Conservation (phyloP, 2,113 vertebrate species). For the Podiceps cristatus region DNA sequence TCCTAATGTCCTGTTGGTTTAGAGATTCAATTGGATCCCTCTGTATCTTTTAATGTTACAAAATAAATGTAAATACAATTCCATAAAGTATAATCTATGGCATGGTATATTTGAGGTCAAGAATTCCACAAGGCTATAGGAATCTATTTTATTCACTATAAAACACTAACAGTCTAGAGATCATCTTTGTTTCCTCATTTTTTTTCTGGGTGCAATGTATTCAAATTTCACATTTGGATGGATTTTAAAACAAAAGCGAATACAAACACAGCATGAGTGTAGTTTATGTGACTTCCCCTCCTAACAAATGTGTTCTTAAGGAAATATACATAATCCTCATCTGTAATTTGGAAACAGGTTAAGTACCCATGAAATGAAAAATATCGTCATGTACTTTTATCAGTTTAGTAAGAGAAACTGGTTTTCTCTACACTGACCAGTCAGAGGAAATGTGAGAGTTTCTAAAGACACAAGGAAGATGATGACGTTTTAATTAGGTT, state of each 20-base stretch:
- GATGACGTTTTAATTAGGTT: background rate
- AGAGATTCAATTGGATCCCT: background rate
- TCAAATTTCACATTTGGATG: background rate
- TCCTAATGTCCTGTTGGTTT: background rate
- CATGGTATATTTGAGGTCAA: background rate
- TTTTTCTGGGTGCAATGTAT: background rate
- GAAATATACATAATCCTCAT: background rate
- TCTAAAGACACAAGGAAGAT: background rate
- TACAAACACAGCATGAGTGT: background rate
- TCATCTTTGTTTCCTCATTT: background rate
- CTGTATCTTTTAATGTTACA: background rate
- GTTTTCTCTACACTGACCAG: background rate
- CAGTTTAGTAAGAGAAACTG: background rate
- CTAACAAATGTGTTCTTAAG: background rate
- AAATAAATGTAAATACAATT: background rate
- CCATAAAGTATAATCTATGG: background rate
- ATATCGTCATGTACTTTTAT: background rate
- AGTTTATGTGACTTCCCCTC: background rate
- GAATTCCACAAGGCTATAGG: background rate
- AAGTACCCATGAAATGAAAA: background rate
- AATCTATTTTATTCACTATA: background rate
- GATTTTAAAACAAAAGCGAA: background rate
- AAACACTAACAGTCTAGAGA: background rate
- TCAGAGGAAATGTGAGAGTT: background rate
- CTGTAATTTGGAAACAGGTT: background rate